These are phyloP conservation scores for Zygogramma bicolorata DNA, from an alignment of 2,888 invertebrate genomes.

Conservation along the genomic window DNA sequence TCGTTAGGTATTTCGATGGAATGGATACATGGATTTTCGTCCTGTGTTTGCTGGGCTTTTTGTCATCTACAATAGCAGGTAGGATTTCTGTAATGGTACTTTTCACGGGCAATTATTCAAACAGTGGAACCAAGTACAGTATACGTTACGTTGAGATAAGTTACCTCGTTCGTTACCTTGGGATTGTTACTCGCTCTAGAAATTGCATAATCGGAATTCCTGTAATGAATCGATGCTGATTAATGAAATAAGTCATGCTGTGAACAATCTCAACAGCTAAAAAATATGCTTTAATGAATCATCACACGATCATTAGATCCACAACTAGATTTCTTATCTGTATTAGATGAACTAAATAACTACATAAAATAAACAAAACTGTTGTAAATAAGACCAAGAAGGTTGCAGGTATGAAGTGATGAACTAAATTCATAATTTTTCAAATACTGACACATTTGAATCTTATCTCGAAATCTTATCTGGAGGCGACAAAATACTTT, in stretches of 20 bases:
- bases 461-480: too few relatives aligned
- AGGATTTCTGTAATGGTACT: neutral
- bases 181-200: neutral
- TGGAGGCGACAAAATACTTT: too few relatives aligned
- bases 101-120: neutral
- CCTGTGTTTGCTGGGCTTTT: constrained; percentile 31
- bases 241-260: neutral
- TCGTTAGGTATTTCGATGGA: constrained; percentile 29
- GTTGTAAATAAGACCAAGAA: too few relatives aligned
- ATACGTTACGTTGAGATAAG: too few relatives aligned
- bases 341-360: too few relatives aligned
- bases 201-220: neutral
- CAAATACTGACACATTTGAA: too few relatives aligned
- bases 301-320: too few relatives aligned
- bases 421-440: too few relatives aligned
- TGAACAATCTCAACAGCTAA: neutral
- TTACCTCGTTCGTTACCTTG: neutral
- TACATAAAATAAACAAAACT: neutral
- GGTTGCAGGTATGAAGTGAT: too few relatives aligned
- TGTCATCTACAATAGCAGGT: constrained; percentile 45
- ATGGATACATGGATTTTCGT: constrained; percentile 39
- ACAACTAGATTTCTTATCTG: too few relatives aligned
- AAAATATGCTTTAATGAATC: neutral
- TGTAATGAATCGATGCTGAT: neutral
- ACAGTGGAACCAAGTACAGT: too few relatives aligned